Evolutionary conservation across 2,113 vertebrate genomes (phyloP).

Genomic region (Lontra canadensis): DNA sequence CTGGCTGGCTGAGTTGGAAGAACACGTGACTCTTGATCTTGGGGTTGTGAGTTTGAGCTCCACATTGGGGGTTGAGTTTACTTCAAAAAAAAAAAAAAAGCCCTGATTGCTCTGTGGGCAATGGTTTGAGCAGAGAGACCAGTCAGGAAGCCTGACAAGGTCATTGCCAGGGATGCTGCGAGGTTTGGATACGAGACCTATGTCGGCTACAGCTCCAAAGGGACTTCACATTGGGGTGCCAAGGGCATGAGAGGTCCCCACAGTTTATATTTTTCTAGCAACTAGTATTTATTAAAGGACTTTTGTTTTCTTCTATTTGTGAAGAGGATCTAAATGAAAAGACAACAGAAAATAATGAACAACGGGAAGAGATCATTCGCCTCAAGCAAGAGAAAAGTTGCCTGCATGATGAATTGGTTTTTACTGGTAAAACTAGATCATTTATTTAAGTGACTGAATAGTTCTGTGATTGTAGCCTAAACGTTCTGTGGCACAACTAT

Average conservation of each 20-base stretch:
- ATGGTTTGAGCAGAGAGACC: background rate
- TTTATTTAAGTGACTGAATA: background rate
- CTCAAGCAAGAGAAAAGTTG: conserved; percentile 90
- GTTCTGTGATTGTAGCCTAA: background rate
- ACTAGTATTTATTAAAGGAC: background rate
- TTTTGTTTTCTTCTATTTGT: conserved; percentile 53
- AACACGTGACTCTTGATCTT: background rate
- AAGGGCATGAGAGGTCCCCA: background rate
- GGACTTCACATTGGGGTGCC: background rate
- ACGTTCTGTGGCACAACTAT: fast-evolving
- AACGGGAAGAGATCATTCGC: conserved; percentile 90
- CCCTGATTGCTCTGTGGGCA: background rate
- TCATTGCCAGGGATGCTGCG: background rate
- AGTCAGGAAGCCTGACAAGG: background rate
- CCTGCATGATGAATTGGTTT: conserved; percentile 84
- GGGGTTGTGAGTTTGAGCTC: background rate
- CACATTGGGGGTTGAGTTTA: background rate
- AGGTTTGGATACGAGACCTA: too few relatives aligned
- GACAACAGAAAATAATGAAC: conserved; percentile 87
- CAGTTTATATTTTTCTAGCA: background rate
- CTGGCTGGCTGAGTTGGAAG: background rate
- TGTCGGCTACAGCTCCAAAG: background rate
- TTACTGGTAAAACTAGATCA: conserved; percentile 83
- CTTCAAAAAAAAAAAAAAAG: background rate
- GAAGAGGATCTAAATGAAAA: conserved; percentile 90